Evolutionary conservation across 2,888 invertebrate species (phyloP).

Genomic region (Punctoribates punctum): DNA sequence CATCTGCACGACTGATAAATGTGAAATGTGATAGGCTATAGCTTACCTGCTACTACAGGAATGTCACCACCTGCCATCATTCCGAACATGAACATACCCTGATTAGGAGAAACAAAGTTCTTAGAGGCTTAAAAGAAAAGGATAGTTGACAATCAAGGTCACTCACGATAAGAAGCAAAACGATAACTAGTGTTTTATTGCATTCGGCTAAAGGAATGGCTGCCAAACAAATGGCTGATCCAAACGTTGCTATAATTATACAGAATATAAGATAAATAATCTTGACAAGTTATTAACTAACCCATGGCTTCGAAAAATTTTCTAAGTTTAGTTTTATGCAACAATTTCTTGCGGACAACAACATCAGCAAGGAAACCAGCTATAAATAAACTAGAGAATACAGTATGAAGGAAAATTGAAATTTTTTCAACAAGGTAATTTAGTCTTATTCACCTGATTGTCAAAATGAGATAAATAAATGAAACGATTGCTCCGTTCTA

Average conservation of each 20-base stretch:
- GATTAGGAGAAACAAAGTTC: neutral
- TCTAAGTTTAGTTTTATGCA: slow-evolving; percentile 26
- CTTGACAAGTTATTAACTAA: neutral
- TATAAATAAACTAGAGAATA: slow-evolving; percentile 25
- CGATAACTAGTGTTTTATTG: slow-evolving; percentile 28
- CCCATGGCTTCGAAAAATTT: slow-evolving; percentile 25
- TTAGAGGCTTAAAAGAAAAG: neutral
- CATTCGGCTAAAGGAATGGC: slow-evolving; percentile 28
- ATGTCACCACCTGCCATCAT: slow-evolving; percentile 35
- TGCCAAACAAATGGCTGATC: slow-evolving; percentile 5
- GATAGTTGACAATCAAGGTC: neutral
- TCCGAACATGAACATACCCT: slow-evolving; percentile 29
- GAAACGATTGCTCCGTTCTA: slow-evolving; percentile 30
- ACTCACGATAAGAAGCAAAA: neutral
- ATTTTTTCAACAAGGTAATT: too few species aligned
- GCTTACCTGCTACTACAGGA: slow-evolving; percentile 17
- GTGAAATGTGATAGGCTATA: too few species aligned
- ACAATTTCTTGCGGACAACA: neutral
- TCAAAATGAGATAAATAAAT: neutral
- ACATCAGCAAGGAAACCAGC: slow-evolving; percentile 23
- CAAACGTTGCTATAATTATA: neutral
- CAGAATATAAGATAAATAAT: neutral
- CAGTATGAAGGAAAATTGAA: too few species aligned
- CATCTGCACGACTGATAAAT: too few species aligned
- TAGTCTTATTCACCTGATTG: slow-evolving; percentile 20